Conservation (phyloP, 2,888 invertebrate species). For the Nebria brevicollis region DNA sequence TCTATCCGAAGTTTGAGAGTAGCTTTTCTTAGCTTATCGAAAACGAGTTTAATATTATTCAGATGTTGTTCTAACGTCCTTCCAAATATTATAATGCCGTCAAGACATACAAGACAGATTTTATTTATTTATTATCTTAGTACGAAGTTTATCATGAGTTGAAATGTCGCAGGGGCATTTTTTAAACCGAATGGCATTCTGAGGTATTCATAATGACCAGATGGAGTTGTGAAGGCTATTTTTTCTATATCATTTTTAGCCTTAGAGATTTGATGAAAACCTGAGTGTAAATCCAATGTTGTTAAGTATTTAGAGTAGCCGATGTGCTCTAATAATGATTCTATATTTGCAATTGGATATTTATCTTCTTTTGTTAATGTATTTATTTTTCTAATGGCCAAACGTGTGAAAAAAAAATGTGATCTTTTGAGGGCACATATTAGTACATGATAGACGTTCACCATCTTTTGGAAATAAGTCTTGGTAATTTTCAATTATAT, state of each 20-base stretch:
- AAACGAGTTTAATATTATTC: conserved; percentile 52
- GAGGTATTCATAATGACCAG: conserved; percentile 9
- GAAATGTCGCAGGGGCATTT: conserved; percentile 7
- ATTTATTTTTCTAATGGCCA: conserved; percentile 25
- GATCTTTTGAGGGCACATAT: no score
- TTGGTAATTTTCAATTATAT: no score
- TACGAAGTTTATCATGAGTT: not conserved
- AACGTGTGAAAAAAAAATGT: not conserved
- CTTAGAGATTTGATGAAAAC: not conserved
- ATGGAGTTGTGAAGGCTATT: conserved; percentile 2
- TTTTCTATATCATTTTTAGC: conserved; percentile 7
- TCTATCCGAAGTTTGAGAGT: conserved; percentile 25
- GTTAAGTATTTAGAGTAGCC: conserved; percentile 21
- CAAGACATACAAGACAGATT: not conserved
- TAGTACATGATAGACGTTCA: no score
- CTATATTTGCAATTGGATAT: no score
- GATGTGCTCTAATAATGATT: no score
- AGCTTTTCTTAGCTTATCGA: conserved; percentile 50
- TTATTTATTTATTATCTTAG: not conserved
- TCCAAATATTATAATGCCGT: conserved; percentile 20
- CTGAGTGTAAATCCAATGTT: not conserved
- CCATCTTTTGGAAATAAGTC: no score
- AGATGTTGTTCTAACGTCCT: conserved; percentile 51
- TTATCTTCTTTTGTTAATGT: not conserved
- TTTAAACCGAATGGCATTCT: conserved; percentile 15